Evolutionary conservation across 2,888 invertebrate species (phyloP), one percentile per base, ranked within the genome.

Genomic region (Lamellibrachia columna): DNA sequence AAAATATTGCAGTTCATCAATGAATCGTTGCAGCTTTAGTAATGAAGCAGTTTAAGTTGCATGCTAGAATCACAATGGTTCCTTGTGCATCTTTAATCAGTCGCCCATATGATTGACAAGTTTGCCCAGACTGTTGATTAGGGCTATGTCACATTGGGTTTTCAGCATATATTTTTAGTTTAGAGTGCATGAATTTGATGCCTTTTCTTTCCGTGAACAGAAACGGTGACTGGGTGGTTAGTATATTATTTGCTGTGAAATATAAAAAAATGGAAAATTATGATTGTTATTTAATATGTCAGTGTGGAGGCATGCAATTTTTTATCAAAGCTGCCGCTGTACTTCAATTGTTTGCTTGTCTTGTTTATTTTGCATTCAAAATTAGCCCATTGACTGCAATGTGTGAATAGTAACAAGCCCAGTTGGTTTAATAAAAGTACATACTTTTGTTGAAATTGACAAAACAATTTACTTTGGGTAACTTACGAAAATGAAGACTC

Each of bases 251-350:
- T 75, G 75, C 60, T 75, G 75, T 75, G 75, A 75, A 75, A 15
- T 75, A 75, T 75, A n/a, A 75, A 75, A 40, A 75, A 75, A 75
- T 75, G 75, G 75, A 75, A 75, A 75, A 75, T 75, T 75, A 75
- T 15, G 22, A 75, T 15, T 75, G 15, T 75, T 75, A 11, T 3
- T 75, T 11, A 75, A 22, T 11, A 75, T 6, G 22, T 22, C 4
- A 75, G 2, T 75, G 4, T 15, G 11, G 22, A 75, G 6, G 28
- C 28, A 28, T 22, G 75, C 75, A 75, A 75, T 58, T 58, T 58
- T 40, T 40, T 40, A 40, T 40, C 40, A 40, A 40, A 40, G 40
- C 40, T 40, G 40, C 40, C 40, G 0, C 40, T 40, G 40, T 40
- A 40, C 40, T 40, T 40, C 40, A 40, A 40, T 40, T 7, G 58